Evolutionary conservation across 1,140 invertebrate genomes (phyloP), one percentile per base, ranked within the genome.

Genomic region (Euwallacea similis): DNA sequence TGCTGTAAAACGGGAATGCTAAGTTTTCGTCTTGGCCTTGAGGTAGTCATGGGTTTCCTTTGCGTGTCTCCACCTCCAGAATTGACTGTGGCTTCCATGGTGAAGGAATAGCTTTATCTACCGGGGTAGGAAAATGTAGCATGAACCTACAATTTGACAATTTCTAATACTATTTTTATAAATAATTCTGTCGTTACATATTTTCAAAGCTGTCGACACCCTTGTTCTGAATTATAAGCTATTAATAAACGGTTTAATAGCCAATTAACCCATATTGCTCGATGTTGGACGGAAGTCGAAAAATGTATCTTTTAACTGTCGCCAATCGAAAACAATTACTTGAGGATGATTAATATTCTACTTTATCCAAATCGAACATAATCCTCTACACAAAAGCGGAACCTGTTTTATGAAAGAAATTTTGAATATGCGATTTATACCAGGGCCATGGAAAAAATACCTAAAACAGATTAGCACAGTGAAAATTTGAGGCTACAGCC

Each of bases 1-100:
- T 61, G 70, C 13, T 72, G 56, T n/a, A 86, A 74, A 0, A 83
- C 84, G 0, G 86, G 85, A 72, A 87, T 85, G 74, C 86, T 87
- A 72, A 87, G 83, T 77, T 88, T 88, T 42, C 69, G 46, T 44
- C 67, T n/a, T 7, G 67, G 62, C 33, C 62, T 71, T 15, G 53
- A 15, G 41, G 54, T 10, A 6, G 61, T 46, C n/a, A 55, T 42
- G 2, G 62, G 42, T 47, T 47, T 71, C 10, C 54, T 56, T 6
- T 50, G 46, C 6, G 6, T 13, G 6, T 50, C 46, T 13, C 9
- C 46, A 2, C 9, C 9, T 11, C 46, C 46, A 3, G 46, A 50
- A 50, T 2, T 50, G 4, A 33, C 21, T 2, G 46, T 3, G 46
- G 6, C 9, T 11, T 50, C 46, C 46, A 50, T 50, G 13, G 46